Evolutionary conservation across 1,140 invertebrate genomes (phyloP).

Genomic region (Centruroides vittatus): DNA sequence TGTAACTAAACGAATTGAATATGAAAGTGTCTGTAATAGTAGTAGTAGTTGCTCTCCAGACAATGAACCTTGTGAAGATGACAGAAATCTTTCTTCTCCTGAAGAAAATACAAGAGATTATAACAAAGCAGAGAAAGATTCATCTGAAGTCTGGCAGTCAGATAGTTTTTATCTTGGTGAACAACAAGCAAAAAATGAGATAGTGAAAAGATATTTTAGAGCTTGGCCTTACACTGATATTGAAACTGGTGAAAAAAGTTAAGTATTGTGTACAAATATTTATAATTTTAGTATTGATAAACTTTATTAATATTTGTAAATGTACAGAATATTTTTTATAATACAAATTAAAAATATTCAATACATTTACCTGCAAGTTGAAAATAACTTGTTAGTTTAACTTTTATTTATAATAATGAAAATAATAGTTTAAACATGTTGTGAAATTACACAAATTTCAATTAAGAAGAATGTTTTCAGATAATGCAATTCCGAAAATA

Average conservation of each 20-base stretch:
- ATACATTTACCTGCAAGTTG: no score
- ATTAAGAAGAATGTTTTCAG: no score
- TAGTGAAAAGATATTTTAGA: conserved; percentile 23
- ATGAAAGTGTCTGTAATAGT: conserved; percentile 1
- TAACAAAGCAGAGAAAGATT: background rate
- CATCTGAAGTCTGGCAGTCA: background rate
- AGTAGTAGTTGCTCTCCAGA: conserved; percentile 30
- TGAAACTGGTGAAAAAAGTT: conserved; percentile 24
- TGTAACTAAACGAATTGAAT: background rate
- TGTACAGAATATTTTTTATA: no score
- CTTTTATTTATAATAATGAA: no score
- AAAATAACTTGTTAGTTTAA: no score
- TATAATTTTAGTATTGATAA: no score
- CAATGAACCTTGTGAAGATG: conserved; percentile 13
- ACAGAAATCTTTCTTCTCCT: conserved; percentile 23
- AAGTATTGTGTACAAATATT: background rate
- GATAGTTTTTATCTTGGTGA: background rate
- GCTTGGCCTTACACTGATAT: conserved; percentile 21
- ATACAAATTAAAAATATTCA: no score
- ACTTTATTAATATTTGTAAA: no score
- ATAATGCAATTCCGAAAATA: no score
- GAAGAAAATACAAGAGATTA: conserved; percentile 17
- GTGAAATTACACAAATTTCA: no score
- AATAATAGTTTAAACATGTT: no score
- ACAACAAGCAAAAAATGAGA: background rate